Evolutionary conservation across 2,113 vertebrate species (phyloP).

Genomic region (Balaeniceps rex): DNA sequence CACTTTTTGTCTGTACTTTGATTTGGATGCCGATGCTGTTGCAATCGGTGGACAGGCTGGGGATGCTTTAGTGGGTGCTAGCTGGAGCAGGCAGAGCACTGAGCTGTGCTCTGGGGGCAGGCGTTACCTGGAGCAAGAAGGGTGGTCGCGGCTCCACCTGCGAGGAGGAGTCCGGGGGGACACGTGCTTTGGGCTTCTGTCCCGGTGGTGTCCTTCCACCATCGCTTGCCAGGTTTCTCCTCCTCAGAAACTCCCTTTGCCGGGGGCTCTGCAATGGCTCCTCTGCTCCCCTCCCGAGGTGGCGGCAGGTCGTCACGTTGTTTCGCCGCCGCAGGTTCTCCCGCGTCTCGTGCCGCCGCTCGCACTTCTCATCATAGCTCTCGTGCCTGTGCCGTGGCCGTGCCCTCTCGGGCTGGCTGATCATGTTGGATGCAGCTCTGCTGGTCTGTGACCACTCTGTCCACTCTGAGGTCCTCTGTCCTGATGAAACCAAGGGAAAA

Average conservation of each 20-base stretch:
- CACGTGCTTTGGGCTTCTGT: background rate
- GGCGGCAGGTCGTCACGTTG: slow-evolving; percentile 54
- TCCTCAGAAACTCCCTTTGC: slow-evolving; percentile 66
- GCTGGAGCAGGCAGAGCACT: background rate
- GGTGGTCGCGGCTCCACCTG: background rate
- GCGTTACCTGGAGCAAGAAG: slow-evolving; percentile 45
- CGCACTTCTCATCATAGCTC: slow-evolving; percentile 72
- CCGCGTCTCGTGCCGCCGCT: slow-evolving; percentile 65
- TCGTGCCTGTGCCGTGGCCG: slow-evolving; percentile 11
- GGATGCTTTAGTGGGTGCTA: fast-evolving
- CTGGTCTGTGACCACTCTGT: fast-evolving
- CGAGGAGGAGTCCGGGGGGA: background rate
- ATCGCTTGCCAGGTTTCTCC: slow-evolving; percentile 45
- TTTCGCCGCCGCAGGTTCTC: slow-evolving; percentile 32
- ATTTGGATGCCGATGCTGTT: fast-evolving
- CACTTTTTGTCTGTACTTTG: background rate
- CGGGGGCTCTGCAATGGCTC: slow-evolving; percentile 11
- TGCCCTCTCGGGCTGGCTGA: background rate
- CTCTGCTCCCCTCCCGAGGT: background rate
- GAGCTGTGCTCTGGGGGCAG: fast-evolving
- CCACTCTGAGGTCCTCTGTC: background rate
- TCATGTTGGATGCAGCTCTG: background rate
- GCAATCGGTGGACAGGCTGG: fast-evolving
- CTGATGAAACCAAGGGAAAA: background rate
- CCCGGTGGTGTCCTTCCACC: background rate